Percentiles rank a stretch among this genome's conserved stretches.
Conservation (phyloP, 2,113 vertebrate species). For the Grammomys dolichurus region DNA sequence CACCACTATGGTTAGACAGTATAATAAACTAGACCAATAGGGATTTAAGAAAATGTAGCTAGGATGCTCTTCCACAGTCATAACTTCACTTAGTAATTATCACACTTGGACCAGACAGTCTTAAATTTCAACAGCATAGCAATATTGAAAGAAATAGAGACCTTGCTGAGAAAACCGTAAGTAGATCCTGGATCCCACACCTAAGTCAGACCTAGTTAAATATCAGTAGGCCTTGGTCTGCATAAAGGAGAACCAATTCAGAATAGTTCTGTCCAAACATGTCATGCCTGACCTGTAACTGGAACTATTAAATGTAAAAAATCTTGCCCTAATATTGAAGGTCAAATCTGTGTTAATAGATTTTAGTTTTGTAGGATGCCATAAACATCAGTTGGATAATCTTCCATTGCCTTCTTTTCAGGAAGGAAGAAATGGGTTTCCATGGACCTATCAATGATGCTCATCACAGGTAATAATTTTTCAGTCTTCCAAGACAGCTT, state of each 20-base stretch:
- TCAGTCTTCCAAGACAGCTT: background rate
- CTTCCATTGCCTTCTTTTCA: background rate
- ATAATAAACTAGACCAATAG: background rate
- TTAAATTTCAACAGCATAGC: background rate
- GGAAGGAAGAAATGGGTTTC: background rate
- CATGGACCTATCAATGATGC: conserved; percentile 9
- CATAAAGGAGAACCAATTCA: background rate
- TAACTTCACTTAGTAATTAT: background rate
- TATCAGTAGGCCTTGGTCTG: background rate
- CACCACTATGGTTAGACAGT: background rate
- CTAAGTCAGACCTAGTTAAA: background rate
- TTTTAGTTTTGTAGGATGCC: background rate
- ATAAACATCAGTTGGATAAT: conserved; percentile 21
- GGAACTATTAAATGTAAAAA: background rate
- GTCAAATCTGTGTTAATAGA: conserved; percentile 17
- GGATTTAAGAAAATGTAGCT: background rate
- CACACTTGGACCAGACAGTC: background rate
- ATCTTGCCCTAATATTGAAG: background rate
- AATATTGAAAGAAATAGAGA: background rate
- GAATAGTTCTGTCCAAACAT: background rate
- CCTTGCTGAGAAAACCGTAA: background rate
- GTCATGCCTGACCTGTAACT: background rate
- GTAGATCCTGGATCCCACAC: background rate
- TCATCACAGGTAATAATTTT: background rate
- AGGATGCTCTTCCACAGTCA: background rate